Conservation (phyloP, 2,888 invertebrate genomes). For the Polylopha cassiicola region DNA sequence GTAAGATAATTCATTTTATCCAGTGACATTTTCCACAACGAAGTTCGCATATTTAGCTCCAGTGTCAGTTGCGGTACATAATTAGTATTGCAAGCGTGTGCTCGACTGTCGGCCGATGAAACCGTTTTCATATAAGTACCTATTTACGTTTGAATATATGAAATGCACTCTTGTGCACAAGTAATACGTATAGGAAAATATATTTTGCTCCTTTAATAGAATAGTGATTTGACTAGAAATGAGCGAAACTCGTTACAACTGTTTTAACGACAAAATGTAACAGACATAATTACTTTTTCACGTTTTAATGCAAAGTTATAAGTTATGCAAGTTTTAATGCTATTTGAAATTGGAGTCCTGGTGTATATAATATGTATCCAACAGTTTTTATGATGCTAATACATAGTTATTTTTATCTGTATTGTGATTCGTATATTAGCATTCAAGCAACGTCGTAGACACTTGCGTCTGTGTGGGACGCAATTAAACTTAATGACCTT, state of each 20-base stretch:
- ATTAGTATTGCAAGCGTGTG: conserved; percentile 11
- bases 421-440: conserved; percentile 14
- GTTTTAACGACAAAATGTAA: too few species aligned
- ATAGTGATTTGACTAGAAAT: too few species aligned
- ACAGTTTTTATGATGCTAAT: conserved; percentile 1
- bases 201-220: too few species aligned
- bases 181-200: too few species aligned
- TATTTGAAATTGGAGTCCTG: too few species aligned
- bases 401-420: conserved; percentile 18
- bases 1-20: conserved; percentile 1
- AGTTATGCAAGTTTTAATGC: too few species aligned
- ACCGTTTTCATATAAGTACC: conserved; percentile 11
- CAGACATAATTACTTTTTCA: too few species aligned
- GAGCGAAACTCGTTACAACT: too few species aligned
- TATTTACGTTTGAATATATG: too few species aligned
- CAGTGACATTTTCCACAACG: conserved; percentile 4
- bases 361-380: background rate
- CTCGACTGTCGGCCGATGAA: conserved; percentile 1
- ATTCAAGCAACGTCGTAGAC: conserved; percentile 16
- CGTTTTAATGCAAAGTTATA: too few species aligned
- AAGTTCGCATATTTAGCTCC: conserved; percentile 5
- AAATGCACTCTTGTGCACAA: too few species aligned
- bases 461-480: conserved; percentile 18
- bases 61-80: conserved; percentile 6
- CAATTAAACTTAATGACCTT: conserved; percentile 14